Evolutionary conservation across 1,140 invertebrate genomes (phyloP), one percentile per base, ranked within the genome.

Genomic region (Agrilus planipennis): DNA sequence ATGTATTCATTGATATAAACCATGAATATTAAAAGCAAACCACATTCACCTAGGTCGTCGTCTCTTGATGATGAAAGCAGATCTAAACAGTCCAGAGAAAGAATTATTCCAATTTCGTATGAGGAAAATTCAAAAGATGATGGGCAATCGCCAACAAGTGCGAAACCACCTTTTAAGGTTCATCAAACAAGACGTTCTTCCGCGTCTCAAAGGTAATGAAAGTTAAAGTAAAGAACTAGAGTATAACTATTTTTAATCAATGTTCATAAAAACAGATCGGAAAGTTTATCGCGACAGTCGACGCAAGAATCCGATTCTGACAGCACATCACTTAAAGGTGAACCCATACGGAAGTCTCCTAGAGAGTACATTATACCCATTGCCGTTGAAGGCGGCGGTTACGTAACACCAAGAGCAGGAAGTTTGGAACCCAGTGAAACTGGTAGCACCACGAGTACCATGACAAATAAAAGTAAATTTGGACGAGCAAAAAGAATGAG

Each of bases 361-460:
- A 67, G 87, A 12, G 88, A 91, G 63, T 89, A 87, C 50, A 89
- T 91, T 53, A 90, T 91, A 63, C 88, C 88, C 1, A 90, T 91
- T 51, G 82, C 84, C 11, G 77, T 90, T 28, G 88, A 90, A 65
- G 85, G 84, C 42, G 84, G 84, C 42, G 84, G 84, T 35, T 86
- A 81, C 55, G 78, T 87, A 16, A 89, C 83, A 14, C 85, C 84
- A 11, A 67, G 80, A 16, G 78, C 79, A 32, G 75, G 77, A 41
- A 84, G 79, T 52, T 66, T 82, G 16, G 81, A 84, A 56, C 79
- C 80, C 1, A 74, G 72, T 14, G 77, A 77, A 42, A 71, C 74
- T 27, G 68, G 62, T 27, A 66, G 67, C 21, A 70, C 70, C 1
- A 63, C 69, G 2, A 68, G 54, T 31, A 59, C 50, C 9, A 52